Base-by-base conservation (phyloP, 2,888 invertebrate genomes). In the Orgyia antiqua region DNA sequence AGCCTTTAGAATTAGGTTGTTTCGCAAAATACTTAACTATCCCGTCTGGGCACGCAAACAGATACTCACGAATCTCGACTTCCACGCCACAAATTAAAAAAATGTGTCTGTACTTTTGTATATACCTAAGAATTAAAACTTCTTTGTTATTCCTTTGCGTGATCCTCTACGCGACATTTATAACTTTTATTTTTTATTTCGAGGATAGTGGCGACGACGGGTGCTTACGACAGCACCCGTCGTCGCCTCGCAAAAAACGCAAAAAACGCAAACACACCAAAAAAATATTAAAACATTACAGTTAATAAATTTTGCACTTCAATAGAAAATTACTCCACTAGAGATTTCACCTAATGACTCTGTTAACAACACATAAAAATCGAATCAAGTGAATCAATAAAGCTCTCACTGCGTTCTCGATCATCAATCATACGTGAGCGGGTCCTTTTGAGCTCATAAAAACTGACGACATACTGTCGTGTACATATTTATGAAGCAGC, bases 401-500 rank as follows among this genome's bases (percentile, higher is more conserved):
- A 66, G 62, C 51, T 57, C 58, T 54, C 66, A 51, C 56, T 53
- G 54, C 50, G 52, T 57, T 53, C 54, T 41, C 57, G 54, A 58
- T 67, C 70, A 71, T 71, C 68, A 62, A 70, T 71, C 70, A 70
- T 58, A 50, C 42, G 42, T 29, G 43, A 49, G 52, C 52, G 58
- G 57, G 56, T 62, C 61, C 61, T 63, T 69, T 62, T 50, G 51
- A 59, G 59, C 63, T 58, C 59, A 67, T 69, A 80, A 82, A 80
- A 79, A 79, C 58, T 68, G 73, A 72, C 67, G 68, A 71, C 70
- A 77, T 65, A 69, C 61, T 63, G 62, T 64, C 66, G 58, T 70
- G 75, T 80, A 82, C 80, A 83, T 83, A 82, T 83, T 84, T 83
- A 82, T 82, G 78, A 82, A 76, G 70, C 64, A 62, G 58, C 61